A percentile compares a stretch with the other conserved stretches of the same genome.
Evolutionary conservation across 1,140 invertebrate genomes (phyloP).

Genomic region (Eumeta japonica): DNA sequence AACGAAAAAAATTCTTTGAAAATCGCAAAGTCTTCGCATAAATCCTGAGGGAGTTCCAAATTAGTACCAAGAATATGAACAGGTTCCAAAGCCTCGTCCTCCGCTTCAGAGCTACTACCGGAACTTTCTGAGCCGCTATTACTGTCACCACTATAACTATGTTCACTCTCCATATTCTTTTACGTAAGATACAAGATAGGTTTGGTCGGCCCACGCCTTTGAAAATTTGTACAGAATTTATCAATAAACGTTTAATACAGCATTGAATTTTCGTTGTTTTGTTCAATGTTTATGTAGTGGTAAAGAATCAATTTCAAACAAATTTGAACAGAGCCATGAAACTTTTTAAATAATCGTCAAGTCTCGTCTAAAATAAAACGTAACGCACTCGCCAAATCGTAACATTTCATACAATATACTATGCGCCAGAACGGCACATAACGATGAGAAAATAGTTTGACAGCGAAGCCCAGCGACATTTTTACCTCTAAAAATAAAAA

Average conservation of each 20-base stretch:
- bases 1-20: constrained; percentile 67
- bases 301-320: constrained; percentile 27
- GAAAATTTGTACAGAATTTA: background rate
- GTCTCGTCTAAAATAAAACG: constrained; percentile 56
- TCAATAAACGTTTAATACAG: no score
- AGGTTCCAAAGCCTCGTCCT: constrained; percentile 57
- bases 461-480: constrained; percentile 54
- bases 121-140: constrained; percentile 43
- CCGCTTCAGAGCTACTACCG: constrained; percentile 46
- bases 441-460: constrained; percentile 57
- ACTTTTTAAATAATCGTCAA: constrained; percentile 47
- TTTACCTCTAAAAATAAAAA: constrained; percentile 44
- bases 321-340: constrained; percentile 39
- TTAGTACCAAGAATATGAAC: constrained; percentile 52
- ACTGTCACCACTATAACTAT: constrained; percentile 43
- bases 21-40: constrained; percentile 63
- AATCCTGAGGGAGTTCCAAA: constrained; percentile 61
- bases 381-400: constrained; percentile 48
- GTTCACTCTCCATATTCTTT: constrained; percentile 47
- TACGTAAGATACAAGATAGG: constrained; percentile 18
- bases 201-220: no score
- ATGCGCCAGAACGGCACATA: constrained; percentile 55
- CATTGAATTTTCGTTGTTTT: constrained; percentile 42
- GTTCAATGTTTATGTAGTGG: constrained; percentile 46
- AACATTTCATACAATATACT: constrained; percentile 54